Evolutionary conservation across 2,113 vertebrate genomes (phyloP).

Genomic region (Sylvia atricapilla): DNA sequence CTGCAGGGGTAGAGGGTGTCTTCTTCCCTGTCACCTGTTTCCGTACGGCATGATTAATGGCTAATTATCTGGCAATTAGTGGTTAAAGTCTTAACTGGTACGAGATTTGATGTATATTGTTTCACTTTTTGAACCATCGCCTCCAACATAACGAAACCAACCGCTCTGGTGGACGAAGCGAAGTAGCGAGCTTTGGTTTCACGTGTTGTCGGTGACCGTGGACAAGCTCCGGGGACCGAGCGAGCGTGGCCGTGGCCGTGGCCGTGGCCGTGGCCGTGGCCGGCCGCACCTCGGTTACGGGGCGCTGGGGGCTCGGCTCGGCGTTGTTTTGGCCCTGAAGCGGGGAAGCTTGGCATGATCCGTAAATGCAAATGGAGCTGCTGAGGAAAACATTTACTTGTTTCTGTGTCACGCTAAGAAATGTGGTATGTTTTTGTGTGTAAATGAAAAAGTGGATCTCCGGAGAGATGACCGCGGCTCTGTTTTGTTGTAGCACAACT

Average conservation of each 20-base stretch:
- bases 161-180: not conserved
- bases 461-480: rapidly evolving
- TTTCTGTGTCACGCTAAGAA: not conserved
- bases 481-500: not conserved
- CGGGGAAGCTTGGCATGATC: not conserved
- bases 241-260: rapidly evolving
- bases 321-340: not conserved
- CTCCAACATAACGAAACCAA: not conserved
- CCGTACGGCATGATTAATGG: rapidly evolving
- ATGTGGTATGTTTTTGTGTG: not conserved
- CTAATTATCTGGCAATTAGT: not conserved
- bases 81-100: not conserved
- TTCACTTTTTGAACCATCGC: not conserved
- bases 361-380: not conserved
- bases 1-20: rapidly evolving
- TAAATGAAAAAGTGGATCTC: not conserved
- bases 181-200: not conserved
- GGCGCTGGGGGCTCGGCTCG: not conserved
- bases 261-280: rapidly evolving
- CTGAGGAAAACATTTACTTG: not conserved
- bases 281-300: rapidly evolving
- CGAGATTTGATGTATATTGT: rapidly evolving
- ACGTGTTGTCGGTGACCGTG: not conserved
- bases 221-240: rapidly evolving
- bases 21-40: not conserved